Base-by-base conservation (phyloP, 2,888 invertebrate species). In the Eretmocerus hayati region DNA sequence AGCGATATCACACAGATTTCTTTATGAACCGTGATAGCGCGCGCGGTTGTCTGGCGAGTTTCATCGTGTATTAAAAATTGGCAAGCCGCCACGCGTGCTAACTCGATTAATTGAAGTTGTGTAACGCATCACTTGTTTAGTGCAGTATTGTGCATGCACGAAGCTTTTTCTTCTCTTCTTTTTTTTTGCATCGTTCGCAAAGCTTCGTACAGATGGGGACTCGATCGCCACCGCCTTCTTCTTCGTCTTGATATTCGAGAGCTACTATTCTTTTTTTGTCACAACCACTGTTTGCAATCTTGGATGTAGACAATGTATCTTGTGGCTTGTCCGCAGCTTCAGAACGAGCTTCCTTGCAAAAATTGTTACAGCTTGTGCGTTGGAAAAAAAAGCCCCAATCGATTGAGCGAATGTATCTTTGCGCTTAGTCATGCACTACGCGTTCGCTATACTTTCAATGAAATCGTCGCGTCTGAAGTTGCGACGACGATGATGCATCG, bases 71-170 rank as follows among this genome's bases (percentile, higher is more conserved):
- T 11, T 11, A 26, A 11, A 26, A 26, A 40, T 40, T 40, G 33
- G 33, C 42, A n/a, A n/a, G n/a, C 20, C 15, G 42, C 42, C 42
- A 26, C 26, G 26, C 33, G 26, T 18, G 13, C 30, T 49, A 35
- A 46, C 42, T 46, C 42, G 61, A 61, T 61, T 61, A 61, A 61
- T 61, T 61, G 42, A 26, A 26, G 26, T 26, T 26, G 26, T 26
- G 26, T 26, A 26, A 26, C 26, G 26, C 26, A 26, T 11, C 11
- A 11, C 39, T 50, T 50, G 46, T 42, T 39, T 38, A 46, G 43
- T 46, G 42, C 42, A 42, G 33, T 37, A 46, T 35, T 42, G 31
- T 33, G 39, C 43, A 9, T 26, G 38, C 2, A 26, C 11, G 26
- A 26, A 26, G 26, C 26, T 26, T 11, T 6, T 6, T 6, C 26